These are phyloP conservation scores for Thamnophis elegans DNA, from an alignment of 2,797 vertebrate genomes.

Conservation along the genomic window DNA sequence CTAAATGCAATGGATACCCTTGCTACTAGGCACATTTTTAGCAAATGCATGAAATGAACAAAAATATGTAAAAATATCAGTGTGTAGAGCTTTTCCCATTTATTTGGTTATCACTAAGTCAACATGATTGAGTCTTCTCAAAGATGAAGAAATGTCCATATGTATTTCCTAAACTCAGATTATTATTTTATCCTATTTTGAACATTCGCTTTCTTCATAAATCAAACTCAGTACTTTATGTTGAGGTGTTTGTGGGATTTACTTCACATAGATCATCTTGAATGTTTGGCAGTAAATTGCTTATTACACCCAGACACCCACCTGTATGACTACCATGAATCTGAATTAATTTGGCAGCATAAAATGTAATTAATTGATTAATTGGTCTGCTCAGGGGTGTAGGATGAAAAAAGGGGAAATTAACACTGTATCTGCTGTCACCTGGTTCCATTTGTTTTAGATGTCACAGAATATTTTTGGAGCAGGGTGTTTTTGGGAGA, in stretches of 20 bases:
- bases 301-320: conserved; percentile 17
- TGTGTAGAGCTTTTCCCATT: neutral
- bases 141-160: neutral
- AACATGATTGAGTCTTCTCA: neutral
- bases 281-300: conserved; percentile 33
- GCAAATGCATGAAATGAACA: neutral
- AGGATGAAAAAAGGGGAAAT: conserved; percentile 14
- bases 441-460: conserved; percentile 15
- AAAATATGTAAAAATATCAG: neutral
- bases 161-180: neutral
- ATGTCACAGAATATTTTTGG: neutral
- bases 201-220: neutral
- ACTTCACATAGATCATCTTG: neutral
- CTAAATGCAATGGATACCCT: neutral
- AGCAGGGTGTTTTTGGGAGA: conserved; percentile 19
- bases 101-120: neutral
- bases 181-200: conserved; percentile 5
- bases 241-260: conserved; percentile 25
- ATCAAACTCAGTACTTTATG: neutral
- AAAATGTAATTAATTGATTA: conserved; percentile 13
- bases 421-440: neutral
- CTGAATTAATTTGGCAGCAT: neutral
- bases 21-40: neutral
- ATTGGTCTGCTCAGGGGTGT: conserved; percentile 47
- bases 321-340: neutral